Evolutionary conservation across 1,140 invertebrate species (phyloP), one percentile per base, ranked within the genome.

Genomic region (Phocides pigmalion): DNA sequence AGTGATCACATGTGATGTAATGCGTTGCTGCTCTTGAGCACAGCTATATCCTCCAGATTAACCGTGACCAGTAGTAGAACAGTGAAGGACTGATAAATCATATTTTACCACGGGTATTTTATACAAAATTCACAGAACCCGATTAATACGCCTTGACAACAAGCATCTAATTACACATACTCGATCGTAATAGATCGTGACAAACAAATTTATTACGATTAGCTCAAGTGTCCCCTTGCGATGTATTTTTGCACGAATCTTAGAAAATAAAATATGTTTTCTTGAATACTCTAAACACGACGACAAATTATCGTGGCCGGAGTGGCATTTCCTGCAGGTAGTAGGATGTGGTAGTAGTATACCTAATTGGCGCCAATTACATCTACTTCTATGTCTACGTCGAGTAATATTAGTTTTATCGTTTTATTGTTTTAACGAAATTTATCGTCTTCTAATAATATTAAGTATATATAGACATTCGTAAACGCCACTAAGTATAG

Each of bases 251-350:
- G 28, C 28, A 32, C 28, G 28, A 32, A 32, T 32, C 8, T 11
- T 11, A 32, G 28, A 2, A 11, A 32, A 32, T 32, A 32, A 32
- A 32, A 3, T 32, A 32, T 32, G 28, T 32, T 32, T 32, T 32
- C 28, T 32, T 32, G 28, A 5, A 32, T 11, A 32, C 9, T 32
- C 9, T 32, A 49, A 49, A 49, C 75, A 74, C 46, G 59, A 59
- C 70, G 66, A 81, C 78, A 79, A 83, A 76, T 74, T 58, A 70
- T 83, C 81, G 81, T 83, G 79, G 32, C 61, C 64, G 20, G 28
- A 65, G 68, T 77, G 74, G 67, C 75, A 72, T 77, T 76, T 69
- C 37, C 50, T 56, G 14, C 16, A 4, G 4, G 11, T 9, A 46
- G 19, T 46, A 46, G 19, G 44, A 19, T 46, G 44, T 46, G 44